Conservation (phyloP, 2,888 invertebrate genomes). For the Conus canariensis region DNA sequence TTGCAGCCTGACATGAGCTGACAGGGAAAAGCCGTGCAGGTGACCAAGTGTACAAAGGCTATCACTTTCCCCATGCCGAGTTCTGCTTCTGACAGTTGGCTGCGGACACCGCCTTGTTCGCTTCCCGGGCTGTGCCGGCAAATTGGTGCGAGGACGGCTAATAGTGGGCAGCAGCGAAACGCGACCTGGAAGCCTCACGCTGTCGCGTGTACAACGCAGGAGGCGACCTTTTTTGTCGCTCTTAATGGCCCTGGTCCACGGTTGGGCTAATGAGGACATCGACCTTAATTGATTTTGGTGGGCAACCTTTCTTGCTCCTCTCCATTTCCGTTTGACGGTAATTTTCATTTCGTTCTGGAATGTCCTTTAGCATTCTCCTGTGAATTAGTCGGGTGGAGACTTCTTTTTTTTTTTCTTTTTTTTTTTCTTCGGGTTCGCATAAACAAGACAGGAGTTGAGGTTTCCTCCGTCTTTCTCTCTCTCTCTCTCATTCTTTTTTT, state of each 20-base stretch:
- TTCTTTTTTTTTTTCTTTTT: too few species aligned
- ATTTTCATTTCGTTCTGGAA: not conserved
- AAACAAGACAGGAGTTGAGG: too few species aligned
- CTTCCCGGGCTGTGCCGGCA: not conserved
- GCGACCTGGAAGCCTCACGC: not conserved
- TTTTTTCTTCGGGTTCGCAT: too few species aligned
- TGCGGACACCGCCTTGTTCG: not conserved
- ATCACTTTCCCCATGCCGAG: not conserved
- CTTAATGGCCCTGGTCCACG: not conserved
- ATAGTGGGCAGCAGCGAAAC: not conserved
- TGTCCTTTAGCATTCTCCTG: not conserved
- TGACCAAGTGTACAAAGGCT: not conserved
- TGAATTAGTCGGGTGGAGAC: not conserved
- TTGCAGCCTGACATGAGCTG: not conserved
- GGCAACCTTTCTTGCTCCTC: not conserved
- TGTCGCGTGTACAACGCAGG: slow-evolving; percentile 11
- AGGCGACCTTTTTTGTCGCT: not conserved
- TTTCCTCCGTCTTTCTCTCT: too few species aligned
- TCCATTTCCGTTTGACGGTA: not conserved
- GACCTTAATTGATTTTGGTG: slow-evolving; percentile 23
- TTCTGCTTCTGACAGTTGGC: not conserved
- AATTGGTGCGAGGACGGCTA: slow-evolving; percentile 12
- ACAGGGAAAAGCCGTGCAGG: not conserved
- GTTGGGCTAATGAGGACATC: slow-evolving; percentile 10
- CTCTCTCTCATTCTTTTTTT: too few species aligned